These are phyloP conservation scores for Pristis pectinata DNA, from an alignment of 2,797 vertebrate species.

Conservation along the genomic window DNA sequence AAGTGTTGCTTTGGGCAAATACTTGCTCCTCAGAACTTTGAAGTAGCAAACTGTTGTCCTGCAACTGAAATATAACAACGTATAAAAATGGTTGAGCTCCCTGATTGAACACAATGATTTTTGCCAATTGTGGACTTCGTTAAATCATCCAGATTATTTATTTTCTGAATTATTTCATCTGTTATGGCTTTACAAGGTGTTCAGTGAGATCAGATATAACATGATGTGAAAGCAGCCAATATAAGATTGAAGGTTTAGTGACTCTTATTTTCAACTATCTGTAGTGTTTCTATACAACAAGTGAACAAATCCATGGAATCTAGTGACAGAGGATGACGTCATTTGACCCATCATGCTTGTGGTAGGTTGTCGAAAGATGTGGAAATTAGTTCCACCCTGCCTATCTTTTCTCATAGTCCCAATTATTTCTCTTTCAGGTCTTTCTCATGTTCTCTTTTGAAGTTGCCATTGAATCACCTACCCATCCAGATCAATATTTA, in stretches of 20 bases:
- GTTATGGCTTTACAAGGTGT: not conserved
- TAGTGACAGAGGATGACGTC: too few species aligned
- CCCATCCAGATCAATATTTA: not conserved
- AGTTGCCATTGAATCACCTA: not conserved
- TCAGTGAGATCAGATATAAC: not conserved
- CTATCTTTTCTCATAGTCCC: too few species aligned
- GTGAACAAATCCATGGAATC: too few species aligned
- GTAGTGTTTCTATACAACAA: too few species aligned
- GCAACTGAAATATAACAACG: not conserved
- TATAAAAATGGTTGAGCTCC: too few species aligned
- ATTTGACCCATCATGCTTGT: too few species aligned
- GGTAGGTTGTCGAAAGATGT: too few species aligned
- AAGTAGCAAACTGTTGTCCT: not conserved
- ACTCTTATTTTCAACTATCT: too few species aligned
- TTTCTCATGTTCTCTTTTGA: not conserved
- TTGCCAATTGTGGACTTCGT: not conserved
- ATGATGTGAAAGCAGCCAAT: not conserved
- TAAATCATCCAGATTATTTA: not conserved
- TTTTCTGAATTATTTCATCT: not conserved
- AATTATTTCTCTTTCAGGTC: too few species aligned
- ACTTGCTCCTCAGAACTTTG: not conserved
- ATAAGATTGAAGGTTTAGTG: too few species aligned
- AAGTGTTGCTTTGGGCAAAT: not conserved
- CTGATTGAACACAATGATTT: not conserved
- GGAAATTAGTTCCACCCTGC: too few species aligned